phyloP scores from a whole-genome alignment of 2,797 vertebrate species.

The Megaceryle alcyon region DNA sequence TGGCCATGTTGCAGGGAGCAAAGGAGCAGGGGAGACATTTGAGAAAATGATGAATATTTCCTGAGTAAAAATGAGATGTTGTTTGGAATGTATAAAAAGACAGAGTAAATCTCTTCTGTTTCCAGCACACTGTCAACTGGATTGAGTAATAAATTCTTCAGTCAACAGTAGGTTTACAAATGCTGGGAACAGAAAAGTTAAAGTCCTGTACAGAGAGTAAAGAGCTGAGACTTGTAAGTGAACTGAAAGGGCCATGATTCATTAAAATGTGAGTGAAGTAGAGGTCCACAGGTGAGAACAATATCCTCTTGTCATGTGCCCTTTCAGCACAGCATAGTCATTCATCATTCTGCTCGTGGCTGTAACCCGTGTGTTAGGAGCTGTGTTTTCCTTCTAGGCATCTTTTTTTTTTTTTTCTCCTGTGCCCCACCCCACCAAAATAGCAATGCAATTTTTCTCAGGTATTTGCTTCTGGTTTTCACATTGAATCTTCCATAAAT shows the following conservation, averaged over 20 bases:
- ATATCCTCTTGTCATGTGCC: slow-evolving; percentile 46
- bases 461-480: slow-evolving; percentile 19
- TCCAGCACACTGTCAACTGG: slow-evolving; percentile 47
- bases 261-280: not conserved
- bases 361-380: slow-evolving; percentile 42
- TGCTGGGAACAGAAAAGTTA: slow-evolving; percentile 52
- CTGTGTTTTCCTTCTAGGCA: slow-evolving; percentile 48
- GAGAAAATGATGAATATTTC: slow-evolving; percentile 40
- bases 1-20: not conserved
- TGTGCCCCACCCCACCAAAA: not conserved
- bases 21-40: not conserved
- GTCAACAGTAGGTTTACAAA: slow-evolving; percentile 36
- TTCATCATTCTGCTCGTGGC: slow-evolving; percentile 47
- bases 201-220: slow-evolving; percentile 17
- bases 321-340: slow-evolving; percentile 14
- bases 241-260: slow-evolving; percentile 27
- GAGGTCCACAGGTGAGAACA: slow-evolving; percentile 40
- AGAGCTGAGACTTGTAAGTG: slow-evolving; percentile 46
- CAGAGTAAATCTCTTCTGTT: slow-evolving; percentile 59
- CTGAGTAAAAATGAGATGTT: slow-evolving; percentile 42
- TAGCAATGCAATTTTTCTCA: slow-evolving; percentile 43
- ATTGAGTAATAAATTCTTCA: slow-evolving; percentile 64
- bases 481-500: not conserved
- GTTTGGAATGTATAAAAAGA: slow-evolving; percentile 30
- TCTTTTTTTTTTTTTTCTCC: not conserved